Evolutionary conservation across 37 sponge, comb jelly and placozoan species (phyloP).

Genomic region (Haliclona indistincta): DNA sequence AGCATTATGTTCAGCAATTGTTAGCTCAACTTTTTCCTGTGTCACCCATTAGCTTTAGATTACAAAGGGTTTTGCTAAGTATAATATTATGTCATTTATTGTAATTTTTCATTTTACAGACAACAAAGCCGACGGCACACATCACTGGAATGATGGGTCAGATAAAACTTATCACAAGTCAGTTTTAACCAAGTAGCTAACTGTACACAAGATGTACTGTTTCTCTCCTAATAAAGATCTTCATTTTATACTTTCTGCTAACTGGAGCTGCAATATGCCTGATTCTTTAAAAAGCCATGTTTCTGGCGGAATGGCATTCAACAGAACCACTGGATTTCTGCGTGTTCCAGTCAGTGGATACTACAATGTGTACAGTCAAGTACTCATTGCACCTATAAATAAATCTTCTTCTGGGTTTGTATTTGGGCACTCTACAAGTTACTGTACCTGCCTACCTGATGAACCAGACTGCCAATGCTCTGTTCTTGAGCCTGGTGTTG

Average conservation of each 20-base stretch:
- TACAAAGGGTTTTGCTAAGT: too few relatives aligned
- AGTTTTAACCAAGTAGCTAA: too few relatives aligned
- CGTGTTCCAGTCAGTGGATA: constrained; percentile 43
- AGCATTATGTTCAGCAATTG: too few relatives aligned
- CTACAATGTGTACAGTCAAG: constrained; percentile 67
- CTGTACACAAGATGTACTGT: too few relatives aligned
- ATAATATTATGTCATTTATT: too few relatives aligned
- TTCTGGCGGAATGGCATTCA: constrained; percentile 55
- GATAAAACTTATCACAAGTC: too few relatives aligned
- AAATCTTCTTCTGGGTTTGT: neutral
- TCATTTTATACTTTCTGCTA: neutral
- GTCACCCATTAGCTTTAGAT: too few relatives aligned
- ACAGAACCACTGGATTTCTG: constrained; percentile 39
- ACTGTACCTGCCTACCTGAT: neutral
- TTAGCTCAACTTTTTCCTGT: too few relatives aligned
- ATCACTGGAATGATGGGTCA: too few relatives aligned
- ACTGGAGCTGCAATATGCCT: neutral
- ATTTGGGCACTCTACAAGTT: neutral
- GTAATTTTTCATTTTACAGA: too few relatives aligned
- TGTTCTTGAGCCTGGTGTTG: neutral
- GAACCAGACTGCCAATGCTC: neutral
- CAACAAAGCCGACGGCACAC: too few relatives aligned
- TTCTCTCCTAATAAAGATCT: too few relatives aligned
- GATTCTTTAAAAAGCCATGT: constrained; percentile 1
- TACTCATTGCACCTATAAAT: constrained; percentile 7